Evolutionary conservation across 2,888 invertebrate genomes (phyloP), one percentile per base, ranked within the genome.

Genomic region (Meganola albula): DNA sequence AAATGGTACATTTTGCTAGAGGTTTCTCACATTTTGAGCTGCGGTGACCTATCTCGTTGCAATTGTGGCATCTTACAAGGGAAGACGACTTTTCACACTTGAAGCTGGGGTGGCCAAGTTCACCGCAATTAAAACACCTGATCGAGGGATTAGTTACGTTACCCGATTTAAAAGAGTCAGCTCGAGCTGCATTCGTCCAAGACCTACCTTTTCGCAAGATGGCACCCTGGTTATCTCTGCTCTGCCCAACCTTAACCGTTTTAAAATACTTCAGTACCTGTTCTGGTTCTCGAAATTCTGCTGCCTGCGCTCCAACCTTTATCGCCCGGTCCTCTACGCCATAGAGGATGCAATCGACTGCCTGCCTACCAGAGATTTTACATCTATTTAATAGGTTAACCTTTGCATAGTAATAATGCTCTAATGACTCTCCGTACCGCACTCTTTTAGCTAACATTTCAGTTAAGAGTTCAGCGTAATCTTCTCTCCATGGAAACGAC

Each of bases 401-500:
- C 9, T 32, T 32, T 7, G 26, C 10, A 3, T 27, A 27, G 8
- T 12, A 27, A 16, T 27, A 32, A 8, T 32, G 22, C 12, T 27
- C 27, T 7, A 32, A 14, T 1, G 14, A 9, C 2, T 32, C 27
- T 7, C 23, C 32, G n/a, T n/a, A n/a, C 39, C 21, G 16, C 18
- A 16, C 44, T 31, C 32, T 22, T 14, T 42, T 11, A 14, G 28
- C 44, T 48, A 48, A 45, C 45, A 45, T 45, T 48, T 45, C 44
- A 38, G 48, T 38, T 26, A 38, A 12, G n/a, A 14, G 10, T 16
- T 10, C 30, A 35, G 38, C 37, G 38, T 44, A 48, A 27, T 48
- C 38, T 27, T n/a, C n/a, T n/a, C n/a, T n/a, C n/a, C n/a, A n/a
- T n/a, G n/a, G n/a, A n/a, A n/a, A n/a, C n/a, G n/a, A n/a, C n/a